phyloP scores from a whole-genome alignment of 2,888 invertebrate genomes.

The Cremastinae sp. region DNA sequence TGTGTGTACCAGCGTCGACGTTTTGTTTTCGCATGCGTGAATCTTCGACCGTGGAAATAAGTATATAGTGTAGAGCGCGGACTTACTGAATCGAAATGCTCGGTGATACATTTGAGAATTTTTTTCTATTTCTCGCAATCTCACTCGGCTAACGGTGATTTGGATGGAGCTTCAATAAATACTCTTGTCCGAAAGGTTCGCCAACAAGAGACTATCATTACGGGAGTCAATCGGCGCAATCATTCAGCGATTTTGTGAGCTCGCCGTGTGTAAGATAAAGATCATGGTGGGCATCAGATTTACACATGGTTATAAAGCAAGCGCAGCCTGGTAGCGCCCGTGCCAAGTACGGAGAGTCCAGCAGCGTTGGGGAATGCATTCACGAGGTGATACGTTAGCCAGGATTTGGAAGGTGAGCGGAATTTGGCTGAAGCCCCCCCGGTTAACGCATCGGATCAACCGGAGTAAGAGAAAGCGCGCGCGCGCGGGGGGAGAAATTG shows the following conservation, averaged over 20 bases:
- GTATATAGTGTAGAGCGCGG: conserved; percentile 3
- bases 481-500: conserved; percentile 26
- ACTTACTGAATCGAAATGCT: conserved; percentile 6
- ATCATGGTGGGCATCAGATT: conserved; percentile 53
- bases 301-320: conserved; percentile 50
- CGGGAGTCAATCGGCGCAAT: conserved; percentile 43
- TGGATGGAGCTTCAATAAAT: not conserved
- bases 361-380: conserved; percentile 49
- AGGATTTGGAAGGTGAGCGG: conserved; percentile 68
- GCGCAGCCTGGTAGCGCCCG: conserved; percentile 37
- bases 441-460: conserved; percentile 75
- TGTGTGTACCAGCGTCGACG: conserved; percentile 26
- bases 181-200: conserved; percentile 9
- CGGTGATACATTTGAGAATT: conserved; percentile 6
- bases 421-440: conserved; percentile 73
- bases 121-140: not conserved
- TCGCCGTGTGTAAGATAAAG: conserved; percentile 55
- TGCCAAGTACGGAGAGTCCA: conserved; percentile 37
- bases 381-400: conserved; percentile 66
- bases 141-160: not conserved
- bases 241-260: conserved; percentile 54
- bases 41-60: conserved; percentile 13
- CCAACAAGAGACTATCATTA: conserved; percentile 25
- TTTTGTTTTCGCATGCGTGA: conserved; percentile 30
- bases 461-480: conserved; percentile 39